phyloP scores from a whole-genome alignment of 1,140 invertebrate species.

The Eulimnadia texana region DNA sequence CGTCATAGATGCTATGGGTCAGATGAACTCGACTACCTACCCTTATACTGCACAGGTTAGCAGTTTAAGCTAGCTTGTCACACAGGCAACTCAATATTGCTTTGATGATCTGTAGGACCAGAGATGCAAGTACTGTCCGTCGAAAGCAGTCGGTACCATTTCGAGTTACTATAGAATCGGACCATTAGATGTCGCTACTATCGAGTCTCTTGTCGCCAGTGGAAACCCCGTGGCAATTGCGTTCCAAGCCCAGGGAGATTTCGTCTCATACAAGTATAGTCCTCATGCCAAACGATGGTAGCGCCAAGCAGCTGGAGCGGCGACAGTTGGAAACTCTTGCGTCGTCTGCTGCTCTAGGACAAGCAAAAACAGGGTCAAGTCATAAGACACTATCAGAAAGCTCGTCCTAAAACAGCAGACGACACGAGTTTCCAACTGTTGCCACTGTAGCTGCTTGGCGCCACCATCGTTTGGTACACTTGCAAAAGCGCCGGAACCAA shows the following conservation, averaged over 20 bases:
- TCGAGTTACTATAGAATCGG: neutral
- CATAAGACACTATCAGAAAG: too few relatives aligned
- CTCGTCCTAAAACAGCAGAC: too few relatives aligned
- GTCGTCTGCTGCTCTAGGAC: too few relatives aligned
- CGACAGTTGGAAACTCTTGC: too few relatives aligned
- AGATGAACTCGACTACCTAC: neutral
- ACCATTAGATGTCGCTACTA: neutral
- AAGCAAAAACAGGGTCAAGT: too few relatives aligned
- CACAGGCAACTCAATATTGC: neutral
- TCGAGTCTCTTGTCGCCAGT: conserved; percentile 24
- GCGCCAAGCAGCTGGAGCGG: too few relatives aligned
- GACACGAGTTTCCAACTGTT: too few relatives aligned
- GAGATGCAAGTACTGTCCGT: neutral
- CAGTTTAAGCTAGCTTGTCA: too few relatives aligned
- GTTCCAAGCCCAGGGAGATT: conserved; percentile 30
- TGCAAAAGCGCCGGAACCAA: too few relatives aligned
- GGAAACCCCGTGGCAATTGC: conserved; percentile 37
- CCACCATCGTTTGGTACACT: too few relatives aligned
- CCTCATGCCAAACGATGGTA: too few relatives aligned
- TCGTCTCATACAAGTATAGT: conserved; percentile 2
- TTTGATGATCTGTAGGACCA: neutral
- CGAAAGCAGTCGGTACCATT: neutral
- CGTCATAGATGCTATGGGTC: neutral
- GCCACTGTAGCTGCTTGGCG: too few relatives aligned
- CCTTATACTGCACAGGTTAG: conserved; percentile 5